Evolutionary conservation across 1,140 invertebrate genomes (phyloP), one percentile per base, ranked within the genome.

Genomic region (Dufourea novaeangliae): DNA sequence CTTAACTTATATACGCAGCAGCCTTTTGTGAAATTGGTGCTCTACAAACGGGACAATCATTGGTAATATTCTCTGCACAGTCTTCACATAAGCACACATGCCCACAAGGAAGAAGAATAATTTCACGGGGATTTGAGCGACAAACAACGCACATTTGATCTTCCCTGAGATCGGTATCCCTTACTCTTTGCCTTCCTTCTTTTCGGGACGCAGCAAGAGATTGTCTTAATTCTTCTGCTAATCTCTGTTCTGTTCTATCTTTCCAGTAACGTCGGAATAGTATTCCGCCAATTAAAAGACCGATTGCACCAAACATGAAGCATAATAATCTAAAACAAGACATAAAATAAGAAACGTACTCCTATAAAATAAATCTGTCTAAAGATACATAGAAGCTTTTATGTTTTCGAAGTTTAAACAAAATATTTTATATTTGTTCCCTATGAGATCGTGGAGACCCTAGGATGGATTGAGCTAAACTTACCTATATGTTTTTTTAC

Each of bases 11-110:
- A 87, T 96, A 97, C 2, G 96, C 96, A 6, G 95, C 93, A 63
- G 94, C 92, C 87, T 94, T 95, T 25, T 94, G 94, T 22, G 92
- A 90, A 80, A 97, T 96, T 25, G 86, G 79, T 71, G 93, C 90
- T 72, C 96, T 93, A 88, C 96, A 97, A 44, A 97, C 93, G 6
- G 97, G 97, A 87, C 97, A 97, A 50, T 89, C 89, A 63, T 93
- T 90, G 20, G 89, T 92, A 64, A 97, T 96, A 83, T 94, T 94
- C 66, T 95, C 93, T 2, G 95, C 94, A 88, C 97, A 97, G 89
- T 97, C 96, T 91, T 97, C 96, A 86, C 96, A 97, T 44, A 97
- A 89, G 79, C 96, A 97, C 0, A 97, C 96, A 89, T 97, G 97
- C 0, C 97, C 97, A 90, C 97, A 97, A 1, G 96, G 96, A 69